Base-by-base conservation (phyloP, 37 sponge, comb jelly and placozoan genomes). In the Ephydatia muelleri region DNA sequence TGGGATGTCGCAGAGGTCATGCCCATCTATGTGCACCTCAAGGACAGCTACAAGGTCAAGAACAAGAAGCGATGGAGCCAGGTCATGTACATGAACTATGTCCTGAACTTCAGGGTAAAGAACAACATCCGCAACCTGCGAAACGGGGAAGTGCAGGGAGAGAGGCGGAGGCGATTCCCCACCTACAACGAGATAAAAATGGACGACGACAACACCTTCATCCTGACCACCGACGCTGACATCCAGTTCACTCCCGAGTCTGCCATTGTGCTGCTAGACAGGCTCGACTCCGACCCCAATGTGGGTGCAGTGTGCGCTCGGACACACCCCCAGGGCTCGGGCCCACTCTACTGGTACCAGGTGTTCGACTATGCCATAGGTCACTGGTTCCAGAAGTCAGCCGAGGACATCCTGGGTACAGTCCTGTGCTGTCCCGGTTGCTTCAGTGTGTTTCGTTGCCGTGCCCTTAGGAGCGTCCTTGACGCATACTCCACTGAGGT, bases 21-120 rank as follows among this genome's bases (percentile, higher is more conserved):
- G 79, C 84, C 88, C 5, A 89, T 95, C 74, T 57, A 28, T 14
- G 43, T 95, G 21, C 96, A 95, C 47, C 79, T 92, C 73, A 94
- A 94, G 77, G 92, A 94, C 65, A 87, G 81, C 27, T 36, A 37
- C 11, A 87, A 88, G 65, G 88, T 92, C 22, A 92, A 85, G 77
- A 89, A 86, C 76, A 95, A 95, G 84, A 95, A 93, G 78, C 36
- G 93, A 71, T 95, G 93, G 93, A 90, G 91, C 43, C 96, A 95
- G 65, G 96, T 95, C 43, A 95, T 95, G 96, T 95, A 95, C 85
- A 95, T 95, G 93, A 91, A 87, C 73, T 95, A 93, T 82, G 75
- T 93, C 31, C 57, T 93, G 35, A 83, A 92, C 78, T 80, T 87
- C 75, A 72, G 93, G 5, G 78, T 78, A 26, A 34, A 76, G 31